These are phyloP conservation scores for Lumbricus terrestris DNA, from an alignment of 2,888 invertebrate genomes.

Conservation along the genomic window DNA sequence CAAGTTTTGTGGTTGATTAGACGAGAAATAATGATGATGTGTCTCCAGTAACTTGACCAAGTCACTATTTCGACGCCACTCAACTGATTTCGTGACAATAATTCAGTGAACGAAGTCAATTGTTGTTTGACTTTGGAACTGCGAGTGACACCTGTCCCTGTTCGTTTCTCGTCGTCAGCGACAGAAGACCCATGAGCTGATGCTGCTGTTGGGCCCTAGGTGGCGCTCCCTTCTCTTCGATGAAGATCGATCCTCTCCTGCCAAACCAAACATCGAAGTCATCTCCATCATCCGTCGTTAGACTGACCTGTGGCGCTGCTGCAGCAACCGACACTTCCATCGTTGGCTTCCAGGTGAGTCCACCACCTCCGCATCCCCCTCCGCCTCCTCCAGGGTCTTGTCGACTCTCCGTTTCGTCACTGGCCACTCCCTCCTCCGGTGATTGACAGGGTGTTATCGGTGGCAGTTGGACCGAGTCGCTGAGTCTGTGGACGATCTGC, in stretches of 20 bases:
- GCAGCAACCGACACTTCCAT: neutral
- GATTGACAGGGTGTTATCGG: conserved; percentile 10
- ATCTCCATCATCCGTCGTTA: conserved; percentile 31
- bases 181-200: neutral
- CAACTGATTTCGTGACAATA: too few species aligned
- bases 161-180: neutral
- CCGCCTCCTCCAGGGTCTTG: neutral
- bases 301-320: conserved; percentile 22
- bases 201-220: neutral
- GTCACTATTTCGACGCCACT: too few species aligned
- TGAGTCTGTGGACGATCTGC: conserved; percentile 22
- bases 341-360: neutral
- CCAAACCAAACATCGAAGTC: conserved; percentile 31
- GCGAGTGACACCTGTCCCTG: conserved; percentile 21
- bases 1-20: too few species aligned
- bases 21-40: too few species aligned
- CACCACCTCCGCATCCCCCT: too few species aligned
- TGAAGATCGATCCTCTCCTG: conserved; percentile 31
- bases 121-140: conserved; percentile 19
- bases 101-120: neutral
- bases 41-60: too few species aligned
- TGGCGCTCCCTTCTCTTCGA: conserved; percentile 24
- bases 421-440: conserved; percentile 4
- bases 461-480: conserved; percentile 7
- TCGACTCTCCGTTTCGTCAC: neutral